Evolutionary conservation across 2,797 vertebrate genomes (phyloP), one percentile per base, ranked within the genome.

Genomic region (Artibeus jamaicensis): DNA sequence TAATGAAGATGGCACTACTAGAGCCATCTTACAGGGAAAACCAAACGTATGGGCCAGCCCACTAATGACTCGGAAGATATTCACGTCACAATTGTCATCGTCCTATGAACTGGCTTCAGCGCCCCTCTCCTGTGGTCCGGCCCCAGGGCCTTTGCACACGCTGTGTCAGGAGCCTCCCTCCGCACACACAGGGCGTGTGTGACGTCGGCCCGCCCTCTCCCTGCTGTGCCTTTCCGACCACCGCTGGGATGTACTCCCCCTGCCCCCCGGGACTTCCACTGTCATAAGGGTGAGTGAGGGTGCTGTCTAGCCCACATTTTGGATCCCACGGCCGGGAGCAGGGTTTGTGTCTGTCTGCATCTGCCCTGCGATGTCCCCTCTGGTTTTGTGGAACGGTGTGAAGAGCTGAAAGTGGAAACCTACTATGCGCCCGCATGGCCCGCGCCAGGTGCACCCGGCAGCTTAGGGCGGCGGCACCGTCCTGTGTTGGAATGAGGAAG

Each of bases 61-160:
- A 62, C 5, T 15, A 15, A n/a, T 32, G 26, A n/a, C 59, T 62
- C 32, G 5, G 29, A n/a, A 62, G 59, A 62, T 62, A 24, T 32
- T 62, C 26, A 62, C 14, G 5, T 16, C 29, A 15, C 29, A 14
- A 4, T 16, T 16, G 59, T 62, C 59, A 2, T n/a, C 26, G 12
- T 62, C 14, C 59, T 16, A 32, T 5, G 14, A 16, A 62, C 29
- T 5, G 26, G 26, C n/a, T 3, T 19, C 15, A 21, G 59, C 39
- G 1, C n/a, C 24, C 0, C 5, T 1, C 3, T n/a, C 3, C 0
- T 1, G 3, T 0, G 26, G 8, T 22, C 39, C 21, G 18, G 4
- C 37, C 29, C 59, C 14, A 0, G 4, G 21, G 18, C 68, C 68
- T 70, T 71, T 11, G 8, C 77, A 22, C 4, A 0, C 14, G n/a